Evolutionary conservation across 1,140 invertebrate species (phyloP).

Genomic region (Brachionus paranguensis): DNA sequence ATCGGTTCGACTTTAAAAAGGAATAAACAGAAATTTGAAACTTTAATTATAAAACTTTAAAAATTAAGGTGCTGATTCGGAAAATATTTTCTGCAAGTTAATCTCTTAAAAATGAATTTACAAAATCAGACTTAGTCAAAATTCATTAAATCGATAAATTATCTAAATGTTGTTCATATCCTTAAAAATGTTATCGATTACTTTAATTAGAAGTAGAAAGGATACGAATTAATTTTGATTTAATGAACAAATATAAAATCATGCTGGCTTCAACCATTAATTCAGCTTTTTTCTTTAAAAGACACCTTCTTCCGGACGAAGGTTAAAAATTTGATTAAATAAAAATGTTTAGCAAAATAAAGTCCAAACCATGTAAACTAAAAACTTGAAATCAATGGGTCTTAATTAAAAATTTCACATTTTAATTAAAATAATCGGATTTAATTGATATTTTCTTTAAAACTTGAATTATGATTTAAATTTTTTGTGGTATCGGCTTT

Average conservation of each 20-base stretch:
- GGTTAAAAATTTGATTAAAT: background rate
- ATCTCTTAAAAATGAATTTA: background rate
- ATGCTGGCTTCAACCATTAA: background rate
- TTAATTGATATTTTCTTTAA: background rate
- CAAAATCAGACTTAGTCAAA: background rate
- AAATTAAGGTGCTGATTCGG: background rate
- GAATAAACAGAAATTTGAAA: background rate
- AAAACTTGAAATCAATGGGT: background rate
- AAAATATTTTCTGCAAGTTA: background rate
- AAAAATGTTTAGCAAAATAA: background rate
- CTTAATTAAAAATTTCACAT: background rate
- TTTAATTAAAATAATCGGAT: background rate
- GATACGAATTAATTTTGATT: background rate
- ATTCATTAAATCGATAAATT: background rate
- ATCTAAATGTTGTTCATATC: background rate
- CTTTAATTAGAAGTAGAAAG: background rate
- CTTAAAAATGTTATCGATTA: background rate
- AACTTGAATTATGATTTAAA: background rate
- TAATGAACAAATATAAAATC: background rate
- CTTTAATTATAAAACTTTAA: background rate
- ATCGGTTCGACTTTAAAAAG: background rate
- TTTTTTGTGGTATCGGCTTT: background rate
- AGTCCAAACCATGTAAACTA: background rate
- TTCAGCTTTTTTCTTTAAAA: background rate
- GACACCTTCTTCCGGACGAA: background rate